A percentile compares a stretch with the other conserved stretches of the same genome.
Evolutionary conservation across 1,140 invertebrate species (phyloP).

Genomic region (Lepidurus apus): DNA sequence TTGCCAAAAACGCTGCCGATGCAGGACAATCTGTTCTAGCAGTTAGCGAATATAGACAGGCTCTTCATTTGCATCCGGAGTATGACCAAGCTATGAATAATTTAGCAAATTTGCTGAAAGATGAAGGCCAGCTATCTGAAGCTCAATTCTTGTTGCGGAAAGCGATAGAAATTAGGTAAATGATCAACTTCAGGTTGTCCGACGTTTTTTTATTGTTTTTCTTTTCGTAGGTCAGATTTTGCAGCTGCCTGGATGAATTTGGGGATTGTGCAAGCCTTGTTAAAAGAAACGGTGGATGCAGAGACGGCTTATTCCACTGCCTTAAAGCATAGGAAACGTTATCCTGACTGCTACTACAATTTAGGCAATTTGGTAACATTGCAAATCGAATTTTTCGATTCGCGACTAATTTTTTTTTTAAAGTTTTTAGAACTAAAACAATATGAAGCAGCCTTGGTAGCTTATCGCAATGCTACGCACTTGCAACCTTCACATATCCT

Average conservation of each 20-base stretch:
- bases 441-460: constrained; percentile 55
- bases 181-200: constrained; percentile 14
- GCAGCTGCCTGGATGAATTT: constrained; percentile 97
- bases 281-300: constrained; percentile 64
- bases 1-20: constrained; percentile 80
- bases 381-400: background rate
- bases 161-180: constrained; percentile 61
- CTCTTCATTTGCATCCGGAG: constrained; percentile 73
- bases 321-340: constrained; percentile 65
- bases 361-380: constrained; percentile 77
- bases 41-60: constrained; percentile 68
- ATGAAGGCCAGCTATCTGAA: constrained; percentile 61
- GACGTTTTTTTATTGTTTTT: constrained; percentile 24
- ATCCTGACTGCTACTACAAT: constrained; percentile 92
- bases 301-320: constrained; percentile 74
- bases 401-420: too few species aligned
- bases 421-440: constrained; percentile 59
- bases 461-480: constrained; percentile 74
- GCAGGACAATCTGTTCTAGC: constrained; percentile 61
- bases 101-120: constrained; percentile 84
- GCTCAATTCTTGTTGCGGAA: constrained; percentile 68
- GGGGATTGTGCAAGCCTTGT: constrained; percentile 77
- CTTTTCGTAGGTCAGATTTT: constrained; percentile 59
- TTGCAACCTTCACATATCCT: constrained; percentile 69
- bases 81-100: constrained; percentile 98